phyloP scores from a whole-genome alignment of 2,797 vertebrate genomes.

The Chaetophractus vellerosus region DNA sequence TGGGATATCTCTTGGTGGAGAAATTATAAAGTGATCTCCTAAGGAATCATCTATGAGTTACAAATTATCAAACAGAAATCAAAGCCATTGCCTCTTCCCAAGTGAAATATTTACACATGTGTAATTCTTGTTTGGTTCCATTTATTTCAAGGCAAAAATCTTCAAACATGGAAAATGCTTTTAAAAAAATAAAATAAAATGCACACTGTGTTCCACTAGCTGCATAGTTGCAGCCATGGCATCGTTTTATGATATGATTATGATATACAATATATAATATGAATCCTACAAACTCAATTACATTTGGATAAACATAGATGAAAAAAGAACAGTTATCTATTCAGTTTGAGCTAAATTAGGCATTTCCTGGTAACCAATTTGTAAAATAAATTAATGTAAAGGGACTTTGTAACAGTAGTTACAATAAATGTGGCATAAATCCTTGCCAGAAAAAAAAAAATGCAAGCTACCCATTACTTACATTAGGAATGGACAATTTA shows the following conservation, averaged over 20 bases:
- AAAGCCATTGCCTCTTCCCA: background rate
- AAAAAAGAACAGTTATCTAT: background rate
- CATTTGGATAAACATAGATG: background rate
- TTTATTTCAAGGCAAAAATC: background rate
- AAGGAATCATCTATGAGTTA: background rate
- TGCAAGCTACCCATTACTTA: background rate
- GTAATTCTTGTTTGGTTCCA: background rate
- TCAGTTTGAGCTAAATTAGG: background rate
- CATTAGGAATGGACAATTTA: background rate
- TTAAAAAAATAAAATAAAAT: background rate
- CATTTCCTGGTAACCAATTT: background rate
- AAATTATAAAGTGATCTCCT: background rate
- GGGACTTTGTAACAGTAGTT: background rate
- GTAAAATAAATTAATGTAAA: background rate
- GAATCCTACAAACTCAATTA: background rate
- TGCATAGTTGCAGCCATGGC: background rate
- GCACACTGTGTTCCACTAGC: background rate
- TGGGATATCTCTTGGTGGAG: background rate
- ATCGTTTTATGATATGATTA: background rate
- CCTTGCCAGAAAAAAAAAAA: background rate
- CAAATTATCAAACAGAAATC: conserved; percentile 7
- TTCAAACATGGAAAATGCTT: background rate
- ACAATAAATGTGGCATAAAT: background rate
- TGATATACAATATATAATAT: background rate
- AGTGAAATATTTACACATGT: background rate